A percentile compares a stretch with the other conserved stretches of the same genome.
Conservation (phyloP, 2,888 invertebrate genomes). For the Rotaria sp. region DNA sequence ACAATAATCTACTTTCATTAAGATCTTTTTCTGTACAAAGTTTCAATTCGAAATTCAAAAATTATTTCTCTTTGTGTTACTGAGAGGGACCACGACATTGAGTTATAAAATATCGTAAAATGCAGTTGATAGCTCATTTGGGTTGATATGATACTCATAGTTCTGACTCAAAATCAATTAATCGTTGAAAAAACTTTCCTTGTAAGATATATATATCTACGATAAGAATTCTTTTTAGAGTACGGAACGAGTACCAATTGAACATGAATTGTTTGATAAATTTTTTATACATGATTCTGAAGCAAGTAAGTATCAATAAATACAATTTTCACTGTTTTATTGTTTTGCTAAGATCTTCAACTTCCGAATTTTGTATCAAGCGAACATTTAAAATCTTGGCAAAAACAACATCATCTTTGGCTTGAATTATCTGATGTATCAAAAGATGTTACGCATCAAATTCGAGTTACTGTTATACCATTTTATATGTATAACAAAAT, state of each 20-base stretch:
- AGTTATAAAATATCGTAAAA: too few species aligned
- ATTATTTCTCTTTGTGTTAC: too few species aligned
- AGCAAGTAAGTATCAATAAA: slow-evolving; percentile 61
- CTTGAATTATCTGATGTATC: slow-evolving; percentile 89
- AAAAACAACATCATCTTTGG: slow-evolving; percentile 94
- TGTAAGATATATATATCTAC: too few species aligned
- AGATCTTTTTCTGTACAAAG: too few species aligned
- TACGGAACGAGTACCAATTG: slow-evolving; percentile 62
- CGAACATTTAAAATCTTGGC: slow-evolving; percentile 86
- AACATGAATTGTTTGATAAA: slow-evolving; percentile 66
- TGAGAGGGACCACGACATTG: too few species aligned
- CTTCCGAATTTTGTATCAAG: slow-evolving; percentile 68
- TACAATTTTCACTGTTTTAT: neutral
- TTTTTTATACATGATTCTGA: slow-evolving; percentile 75
- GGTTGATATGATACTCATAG: too few species aligned
- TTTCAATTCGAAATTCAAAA: too few species aligned
- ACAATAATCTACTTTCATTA: too few species aligned
- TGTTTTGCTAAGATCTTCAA: slow-evolving; percentile 43
- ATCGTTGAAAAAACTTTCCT: too few species aligned
- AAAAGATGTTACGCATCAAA: slow-evolving; percentile 88
- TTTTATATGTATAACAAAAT: slow-evolving; percentile 62
- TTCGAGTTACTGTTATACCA: slow-evolving; percentile 92
- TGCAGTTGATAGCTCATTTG: too few species aligned
- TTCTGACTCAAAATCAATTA: too few species aligned
- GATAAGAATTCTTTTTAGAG: neutral